Percentiles rank a stretch among this genome's conserved stretches.
Conservation (phyloP, 2,888 invertebrate genomes). For the Periphyllus acericola region DNA sequence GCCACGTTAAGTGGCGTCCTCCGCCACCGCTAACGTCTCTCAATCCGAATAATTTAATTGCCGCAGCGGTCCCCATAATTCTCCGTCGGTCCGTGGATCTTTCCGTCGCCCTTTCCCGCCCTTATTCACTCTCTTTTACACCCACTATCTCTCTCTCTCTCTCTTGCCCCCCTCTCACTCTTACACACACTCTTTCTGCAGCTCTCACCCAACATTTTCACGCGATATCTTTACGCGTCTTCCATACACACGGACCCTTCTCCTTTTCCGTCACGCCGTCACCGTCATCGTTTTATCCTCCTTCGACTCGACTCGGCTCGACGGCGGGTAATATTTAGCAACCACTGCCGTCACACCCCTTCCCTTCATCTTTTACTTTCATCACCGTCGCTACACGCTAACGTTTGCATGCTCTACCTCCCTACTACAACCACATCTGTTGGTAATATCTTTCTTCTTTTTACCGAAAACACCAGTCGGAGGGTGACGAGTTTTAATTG, state of each 20-base stretch:
- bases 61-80: constrained; percentile 48
- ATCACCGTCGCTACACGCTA: not conserved
- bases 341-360: not conserved
- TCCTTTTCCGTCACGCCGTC: not conserved
- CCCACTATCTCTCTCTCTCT: no score
- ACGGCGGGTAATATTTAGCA: not conserved
- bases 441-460: constrained; percentile 52
- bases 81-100: not conserved
- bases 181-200: no score
- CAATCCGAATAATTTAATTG: constrained; percentile 61
- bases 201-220: no score
- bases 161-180: no score
- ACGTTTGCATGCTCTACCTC: not conserved
- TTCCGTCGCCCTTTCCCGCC: not conserved
- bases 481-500: constrained; percentile 46
- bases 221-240: constrained; percentile 8
- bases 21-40: constrained; percentile 21
- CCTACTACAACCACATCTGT: constrained; percentile 48
- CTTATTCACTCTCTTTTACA: no score
- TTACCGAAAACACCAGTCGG: constrained; percentile 21
- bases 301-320: not conserved
- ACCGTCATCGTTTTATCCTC: not conserved
- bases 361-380: not conserved
- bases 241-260: not conserved
- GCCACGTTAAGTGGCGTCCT: constrained; percentile 52